Percentiles rank a stretch among this genome's conserved stretches.
These are phyloP conservation scores for Heteronetta atricapilla DNA, from an alignment of 2,113 vertebrate species.

Conservation along the genomic window DNA sequence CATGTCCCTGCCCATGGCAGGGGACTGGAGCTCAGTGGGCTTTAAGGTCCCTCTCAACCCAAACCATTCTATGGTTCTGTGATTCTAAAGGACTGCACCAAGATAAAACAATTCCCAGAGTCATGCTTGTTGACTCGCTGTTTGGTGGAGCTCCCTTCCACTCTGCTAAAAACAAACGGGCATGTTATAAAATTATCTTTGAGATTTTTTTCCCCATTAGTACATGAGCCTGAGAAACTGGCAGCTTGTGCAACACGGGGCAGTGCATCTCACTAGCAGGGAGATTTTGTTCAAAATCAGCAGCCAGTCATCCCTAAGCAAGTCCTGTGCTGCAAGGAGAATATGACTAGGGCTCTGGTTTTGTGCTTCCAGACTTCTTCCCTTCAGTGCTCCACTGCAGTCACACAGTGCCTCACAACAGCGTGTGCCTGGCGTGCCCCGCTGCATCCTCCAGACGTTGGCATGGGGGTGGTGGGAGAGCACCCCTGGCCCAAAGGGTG, in stretches of 20 bases:
- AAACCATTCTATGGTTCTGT: no score
- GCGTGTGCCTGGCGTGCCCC: accelerated
- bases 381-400: no score
- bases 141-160: not conserved
- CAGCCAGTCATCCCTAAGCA: not conserved
- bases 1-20: no score
- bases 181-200: not conserved
- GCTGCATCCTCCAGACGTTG: not conserved
- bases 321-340: accelerated
- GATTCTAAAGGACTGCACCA: not conserved
- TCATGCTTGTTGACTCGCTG: accelerated
- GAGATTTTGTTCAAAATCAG: not conserved
- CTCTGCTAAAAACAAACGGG: not conserved
- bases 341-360: not conserved
- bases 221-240: not conserved
- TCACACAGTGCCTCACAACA: no score
- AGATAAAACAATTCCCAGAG: not conserved
- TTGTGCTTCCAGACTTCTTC: not conserved
- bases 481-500: not conserved
- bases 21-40: no score
- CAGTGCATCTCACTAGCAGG: not conserved
- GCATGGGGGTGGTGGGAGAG: not conserved
- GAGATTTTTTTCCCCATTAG: not conserved
- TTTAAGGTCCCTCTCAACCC: no score
- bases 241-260: not conserved